Evolutionary conservation across 2,113 vertebrate species (phyloP).

Genomic region (Poeciliopsis retropinna): DNA sequence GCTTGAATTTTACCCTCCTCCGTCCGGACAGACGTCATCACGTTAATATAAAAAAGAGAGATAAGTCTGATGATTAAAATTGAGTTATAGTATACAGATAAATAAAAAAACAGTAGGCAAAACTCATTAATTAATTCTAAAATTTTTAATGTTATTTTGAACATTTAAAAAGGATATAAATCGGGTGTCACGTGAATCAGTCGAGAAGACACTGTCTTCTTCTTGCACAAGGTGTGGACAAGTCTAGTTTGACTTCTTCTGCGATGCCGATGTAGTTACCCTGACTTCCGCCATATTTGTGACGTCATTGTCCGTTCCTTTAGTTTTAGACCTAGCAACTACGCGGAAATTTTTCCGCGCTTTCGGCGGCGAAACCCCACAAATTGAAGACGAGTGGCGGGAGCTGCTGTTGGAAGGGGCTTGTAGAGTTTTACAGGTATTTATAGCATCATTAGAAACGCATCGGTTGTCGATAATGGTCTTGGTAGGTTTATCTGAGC

Average conservation of each 20-base stretch:
- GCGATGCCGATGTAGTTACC: fast-evolving
- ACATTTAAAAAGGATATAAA: too few species aligned
- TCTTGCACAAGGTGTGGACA: fast-evolving
- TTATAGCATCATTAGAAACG: neutral
- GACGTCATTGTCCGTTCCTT: slow-evolving; percentile 30
- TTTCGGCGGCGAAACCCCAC: slow-evolving; percentile 41
- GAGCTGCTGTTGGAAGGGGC: slow-evolving; percentile 56
- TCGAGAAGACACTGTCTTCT: slow-evolving; percentile 20
- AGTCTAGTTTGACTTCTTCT: neutral
- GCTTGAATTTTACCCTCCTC: too few species aligned
- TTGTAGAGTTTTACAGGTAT: slow-evolving; percentile 14
- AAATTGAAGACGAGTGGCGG: slow-evolving; percentile 75
- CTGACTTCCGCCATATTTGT: slow-evolving; percentile 8
- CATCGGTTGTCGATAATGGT: fast-evolving
- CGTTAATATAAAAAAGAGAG: too few species aligned
- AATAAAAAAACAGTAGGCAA: too few species aligned
- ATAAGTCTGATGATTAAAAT: too few species aligned
- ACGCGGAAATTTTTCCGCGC: slow-evolving; percentile 59
- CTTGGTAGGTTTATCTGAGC: neutral
- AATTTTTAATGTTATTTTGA: too few species aligned
- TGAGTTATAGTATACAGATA: too few species aligned
- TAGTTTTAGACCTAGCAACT: neutral
- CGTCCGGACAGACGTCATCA: too few species aligned
- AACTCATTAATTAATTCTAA: too few species aligned
- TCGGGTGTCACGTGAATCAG: slow-evolving; percentile 32